Evolutionary conservation across 2,888 invertebrate species (phyloP), one percentile per base, ranked within the genome.

Genomic region (Norana najaformis): DNA sequence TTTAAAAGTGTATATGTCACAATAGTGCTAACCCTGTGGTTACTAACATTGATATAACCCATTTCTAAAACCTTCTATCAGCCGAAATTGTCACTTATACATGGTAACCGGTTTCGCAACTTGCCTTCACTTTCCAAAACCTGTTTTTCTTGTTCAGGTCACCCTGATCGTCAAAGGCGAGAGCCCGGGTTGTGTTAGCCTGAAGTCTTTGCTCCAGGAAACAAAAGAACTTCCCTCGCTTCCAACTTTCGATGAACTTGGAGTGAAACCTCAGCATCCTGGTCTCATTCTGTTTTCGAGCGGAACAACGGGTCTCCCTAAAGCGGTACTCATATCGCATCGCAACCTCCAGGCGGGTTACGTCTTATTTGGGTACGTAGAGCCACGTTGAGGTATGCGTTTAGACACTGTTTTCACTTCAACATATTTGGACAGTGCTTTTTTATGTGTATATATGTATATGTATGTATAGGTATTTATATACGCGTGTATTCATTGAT

Each of bases 271-370:
- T 18, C 83, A 90, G 23, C 90, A 91, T 88, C 83, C 90, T 83
- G 90, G 88, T 34, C 37, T 91, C 35, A 89, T 91, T 34, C 39
- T 91, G 23, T 91, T 91, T 83, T 91, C 91, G 8, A 91, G 91
- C 36, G 91, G 91, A 38, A 91, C 91, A 47, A 91, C 91, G 0
- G 91, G 91, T 39, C 39, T 37, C 13, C 83, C 83, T 8, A 91
- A 91, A 88, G 91, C 91, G 14, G 91, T 91, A 35, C 88, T 88
- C 8, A 85, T 91, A 38, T 83, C 91, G 18, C 89, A 91, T 82
- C 47, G 41, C 30, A 91, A 90, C 82, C 39, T 91, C 23, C 89
- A 89, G 41, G n/a, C 89, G 30, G 85, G 83, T 34, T 53, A 89
- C 39, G 20, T 47, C 20, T 82, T 82, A 34, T 1, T 23, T 8